Percentiles rank a stretch among this genome's conserved stretches.
Evolutionary conservation across 2,113 vertebrate genomes (phyloP).

Genomic region (Paracanthobrama guichenoti): DNA sequence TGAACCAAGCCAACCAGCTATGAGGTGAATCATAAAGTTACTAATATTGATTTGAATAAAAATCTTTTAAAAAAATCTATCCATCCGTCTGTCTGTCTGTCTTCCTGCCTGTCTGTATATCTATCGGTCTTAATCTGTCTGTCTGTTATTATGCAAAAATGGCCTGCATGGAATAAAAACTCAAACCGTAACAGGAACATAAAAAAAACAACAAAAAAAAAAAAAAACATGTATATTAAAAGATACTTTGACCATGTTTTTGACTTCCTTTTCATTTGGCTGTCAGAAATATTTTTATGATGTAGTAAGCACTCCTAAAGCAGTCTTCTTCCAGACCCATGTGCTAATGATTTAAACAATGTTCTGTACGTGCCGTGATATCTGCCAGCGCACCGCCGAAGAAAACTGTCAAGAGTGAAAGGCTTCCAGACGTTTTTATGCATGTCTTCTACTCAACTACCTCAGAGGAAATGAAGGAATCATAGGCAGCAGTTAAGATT

Average conservation of each 20-base stretch:
- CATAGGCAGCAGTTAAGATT: conserved; percentile 26
- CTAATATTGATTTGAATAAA: no score
- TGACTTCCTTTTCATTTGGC: neutral
- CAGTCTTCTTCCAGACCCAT: neutral
- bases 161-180: no score
- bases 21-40: no score
- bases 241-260: neutral
- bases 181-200: no score
- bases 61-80: no score
- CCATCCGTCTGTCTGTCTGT: no score
- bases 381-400: neutral
- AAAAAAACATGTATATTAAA: no score
- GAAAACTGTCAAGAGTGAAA: conserved; percentile 23
- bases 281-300: neutral
- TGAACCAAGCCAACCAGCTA: no score
- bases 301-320: neutral
- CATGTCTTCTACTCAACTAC: conserved; percentile 9
- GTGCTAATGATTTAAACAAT: conserved; percentile 25
- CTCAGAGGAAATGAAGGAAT: conserved; percentile 41
- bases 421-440: conserved; percentile 22
- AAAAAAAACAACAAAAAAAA: no score
- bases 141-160: no score
- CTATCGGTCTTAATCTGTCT: no score
- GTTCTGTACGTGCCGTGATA: neutral
- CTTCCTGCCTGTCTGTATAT: no score